Conservation (phyloP, 2,797 vertebrate genomes). For the Sebastiscus tertius region DNA sequence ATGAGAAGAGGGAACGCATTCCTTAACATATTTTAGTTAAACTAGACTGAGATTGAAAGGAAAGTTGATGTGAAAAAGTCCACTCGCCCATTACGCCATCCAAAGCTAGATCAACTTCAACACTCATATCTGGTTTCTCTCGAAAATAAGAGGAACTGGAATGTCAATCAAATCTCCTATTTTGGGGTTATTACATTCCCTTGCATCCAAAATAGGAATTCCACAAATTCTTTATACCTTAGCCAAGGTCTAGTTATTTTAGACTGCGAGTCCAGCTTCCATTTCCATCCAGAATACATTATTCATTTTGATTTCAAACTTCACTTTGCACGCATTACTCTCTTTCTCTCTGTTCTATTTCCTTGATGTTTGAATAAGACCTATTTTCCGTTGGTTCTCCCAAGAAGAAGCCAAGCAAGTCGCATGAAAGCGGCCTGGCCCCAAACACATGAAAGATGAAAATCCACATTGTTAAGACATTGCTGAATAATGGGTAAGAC, state of each 20-base stretch:
- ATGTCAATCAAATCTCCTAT: constrained; percentile 41
- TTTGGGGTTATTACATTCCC: constrained; percentile 22
- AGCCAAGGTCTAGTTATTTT: background rate
- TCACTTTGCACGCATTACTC: constrained; percentile 24
- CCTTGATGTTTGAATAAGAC: constrained; percentile 34
- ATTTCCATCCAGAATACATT: constrained; percentile 18
- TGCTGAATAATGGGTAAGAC: constrained; percentile 43
- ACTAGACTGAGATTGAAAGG: background rate
- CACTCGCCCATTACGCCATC: background rate
- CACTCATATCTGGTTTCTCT: constrained; percentile 4
- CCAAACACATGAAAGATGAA: constrained; percentile 47
- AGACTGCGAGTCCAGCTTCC: background rate
- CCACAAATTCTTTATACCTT: background rate
- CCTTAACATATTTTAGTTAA: background rate
- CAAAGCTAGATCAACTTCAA: background rate
- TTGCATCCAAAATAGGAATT: constrained; percentile 17
- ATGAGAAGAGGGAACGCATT: background rate
- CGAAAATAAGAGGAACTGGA: background rate
- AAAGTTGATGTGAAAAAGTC: background rate
- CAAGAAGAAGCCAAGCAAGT: background rate
- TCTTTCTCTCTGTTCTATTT: constrained; percentile 1
- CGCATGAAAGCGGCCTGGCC: background rate
- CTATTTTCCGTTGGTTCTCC: constrained; percentile 8
- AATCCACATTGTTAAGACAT: constrained; percentile 38
- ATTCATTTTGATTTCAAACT: constrained; percentile 36